These are phyloP conservation scores for Julus scanicus DNA, from an alignment of 2,888 invertebrate species.

Conservation along the genomic window DNA sequence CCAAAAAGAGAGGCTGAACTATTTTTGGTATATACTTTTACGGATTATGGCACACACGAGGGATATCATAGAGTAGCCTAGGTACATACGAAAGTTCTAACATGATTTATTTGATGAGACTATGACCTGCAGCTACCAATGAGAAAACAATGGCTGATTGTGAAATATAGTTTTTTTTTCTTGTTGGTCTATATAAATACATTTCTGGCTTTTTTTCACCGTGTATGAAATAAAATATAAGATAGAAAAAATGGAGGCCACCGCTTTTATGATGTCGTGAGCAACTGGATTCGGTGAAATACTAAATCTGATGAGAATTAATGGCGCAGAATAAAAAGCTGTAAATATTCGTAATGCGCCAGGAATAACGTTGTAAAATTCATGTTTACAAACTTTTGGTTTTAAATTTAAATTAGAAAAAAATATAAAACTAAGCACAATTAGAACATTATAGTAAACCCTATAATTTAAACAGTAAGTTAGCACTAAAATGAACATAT, in stretches of 20 bases:
- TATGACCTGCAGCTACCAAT: slow-evolving; percentile 28
- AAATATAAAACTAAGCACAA: no score
- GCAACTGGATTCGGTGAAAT: neutral
- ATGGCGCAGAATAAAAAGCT: neutral
- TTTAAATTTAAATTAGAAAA: no score
- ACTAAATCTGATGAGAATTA: neutral
- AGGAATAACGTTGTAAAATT: no score
- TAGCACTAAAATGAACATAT: no score
- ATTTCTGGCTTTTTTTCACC: neutral
- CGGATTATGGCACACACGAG: neutral
- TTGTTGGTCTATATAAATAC: neutral
- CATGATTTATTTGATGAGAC: slow-evolving; percentile 21
- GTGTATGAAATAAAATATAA: slow-evolving; percentile 3
- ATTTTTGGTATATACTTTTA: neutral
- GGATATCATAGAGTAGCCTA: neutral
- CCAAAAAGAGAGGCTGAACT: neutral
- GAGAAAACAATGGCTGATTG: neutral
- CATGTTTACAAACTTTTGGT: no score
- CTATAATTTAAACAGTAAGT: no score
- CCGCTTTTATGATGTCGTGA: neutral
- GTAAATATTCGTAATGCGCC: neutral
- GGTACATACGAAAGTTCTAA: neutral
- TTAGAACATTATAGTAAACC: no score
- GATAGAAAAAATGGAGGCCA: neutral
- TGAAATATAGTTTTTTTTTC: slow-evolving; percentile 15